These are phyloP conservation scores for Pan troglodytes DNA, from an alignment of 2,113 vertebrate genomes.

Conservation along the genomic window NHGRI_mPanTro3-v2.1_pri NC_072401.2:86382001-86382500, in stretches of 20 bases:
- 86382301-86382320: neutral
- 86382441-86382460: constrained; percentile 1
- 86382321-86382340: neutral
- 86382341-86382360: neutral
- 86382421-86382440: neutral
- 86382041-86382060: constrained; percentile 7
- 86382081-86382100: constrained; percentile 28
- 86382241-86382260: neutral
- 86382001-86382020: constrained; percentile 23
- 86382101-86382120: constrained; percentile 32
- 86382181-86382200: constrained; percentile 26
- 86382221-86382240: neutral
- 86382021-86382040: neutral
- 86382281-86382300: neutral
- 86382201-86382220: constrained; percentile 4
- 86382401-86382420: neutral
- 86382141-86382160: constrained; percentile 44
- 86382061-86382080: constrained; percentile 44
- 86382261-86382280: constrained; percentile 12
- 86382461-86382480: constrained; percentile 11
- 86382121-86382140: neutral
- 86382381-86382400: neutral
- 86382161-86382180: constrained; percentile 22
- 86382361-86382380: constrained; percentile 16
- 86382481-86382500: neutral